phyloP scores from a whole-genome alignment of 2,888 invertebrate genomes.

The Zhuqinia jingwanae region DNA sequence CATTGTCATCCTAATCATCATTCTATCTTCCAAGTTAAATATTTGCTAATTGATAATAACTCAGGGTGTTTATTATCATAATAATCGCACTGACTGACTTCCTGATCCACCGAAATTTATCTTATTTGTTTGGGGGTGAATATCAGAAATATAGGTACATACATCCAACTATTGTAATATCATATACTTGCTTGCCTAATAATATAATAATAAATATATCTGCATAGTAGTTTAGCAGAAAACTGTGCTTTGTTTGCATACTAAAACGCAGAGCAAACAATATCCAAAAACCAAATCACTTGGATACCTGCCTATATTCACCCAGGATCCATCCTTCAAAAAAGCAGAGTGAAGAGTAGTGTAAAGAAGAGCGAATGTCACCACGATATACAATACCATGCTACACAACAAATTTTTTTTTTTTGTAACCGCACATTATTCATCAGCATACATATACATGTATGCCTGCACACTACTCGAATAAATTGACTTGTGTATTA shows the following conservation, averaged over 20 bases:
- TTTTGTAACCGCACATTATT: too few relatives aligned
- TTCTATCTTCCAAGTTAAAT: constrained; percentile 33
- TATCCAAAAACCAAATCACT: neutral
- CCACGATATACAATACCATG: too few relatives aligned
- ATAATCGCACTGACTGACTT: constrained; percentile 32
- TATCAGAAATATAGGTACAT: neutral
- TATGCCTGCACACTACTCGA: too few relatives aligned
- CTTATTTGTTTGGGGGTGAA: neutral
- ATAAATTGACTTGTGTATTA: neutral
- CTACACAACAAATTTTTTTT: too few relatives aligned
- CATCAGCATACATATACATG: too few relatives aligned
- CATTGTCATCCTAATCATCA: neutral
- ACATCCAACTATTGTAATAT: neutral
- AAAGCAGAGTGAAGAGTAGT: neutral
- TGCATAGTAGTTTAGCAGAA: neutral
- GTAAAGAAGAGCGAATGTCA: too few relatives aligned
- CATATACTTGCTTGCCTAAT: neutral
- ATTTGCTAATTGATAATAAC: constrained; percentile 53
- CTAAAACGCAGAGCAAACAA: neutral
- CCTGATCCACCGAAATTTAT: constrained; percentile 15
- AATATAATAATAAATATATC: neutral
- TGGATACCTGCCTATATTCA: neutral
- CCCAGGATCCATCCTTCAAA: neutral
- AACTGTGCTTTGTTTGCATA: neutral
- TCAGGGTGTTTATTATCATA: constrained; percentile 15